Percentiles rank a stretch among this genome's conserved stretches.
Evolutionary conservation across 2,888 invertebrate species (phyloP).

Genomic region (Abrostola tripartita): DNA sequence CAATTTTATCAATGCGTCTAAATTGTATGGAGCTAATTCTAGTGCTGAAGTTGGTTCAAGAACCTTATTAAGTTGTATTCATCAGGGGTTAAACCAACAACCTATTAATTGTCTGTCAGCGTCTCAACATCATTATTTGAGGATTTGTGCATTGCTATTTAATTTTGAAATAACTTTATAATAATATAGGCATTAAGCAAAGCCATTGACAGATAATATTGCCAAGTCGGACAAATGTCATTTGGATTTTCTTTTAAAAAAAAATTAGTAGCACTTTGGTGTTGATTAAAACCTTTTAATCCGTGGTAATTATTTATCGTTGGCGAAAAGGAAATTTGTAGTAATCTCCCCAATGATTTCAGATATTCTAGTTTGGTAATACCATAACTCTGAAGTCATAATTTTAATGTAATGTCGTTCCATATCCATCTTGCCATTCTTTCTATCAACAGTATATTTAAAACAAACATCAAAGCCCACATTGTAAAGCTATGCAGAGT

Average conservation of each 20-base stretch:
- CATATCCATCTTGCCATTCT: slow-evolving; percentile 40
- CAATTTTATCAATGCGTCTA: background rate
- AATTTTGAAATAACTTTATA: too few relatives aligned
- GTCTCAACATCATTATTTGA: background rate
- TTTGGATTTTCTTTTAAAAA: too few relatives aligned
- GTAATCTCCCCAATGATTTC: too few relatives aligned
- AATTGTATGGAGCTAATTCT: background rate
- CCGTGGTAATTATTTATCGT: too few relatives aligned
- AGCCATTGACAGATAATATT: too few relatives aligned
- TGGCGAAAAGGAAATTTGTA: too few relatives aligned
- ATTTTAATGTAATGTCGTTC: slow-evolving; percentile 28
- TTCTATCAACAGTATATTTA: slow-evolving; percentile 52
- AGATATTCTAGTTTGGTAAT: too few relatives aligned
- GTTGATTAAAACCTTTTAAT: too few relatives aligned
- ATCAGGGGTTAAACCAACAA: background rate
- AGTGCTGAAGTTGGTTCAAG: background rate
- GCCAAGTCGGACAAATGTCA: too few relatives aligned
- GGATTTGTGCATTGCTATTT: too few relatives aligned
- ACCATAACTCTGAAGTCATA: background rate
- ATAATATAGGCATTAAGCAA: too few relatives aligned
- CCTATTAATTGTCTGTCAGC: background rate
- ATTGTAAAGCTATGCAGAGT: slow-evolving; percentile 47
- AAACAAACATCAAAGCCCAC: slow-evolving; percentile 56
- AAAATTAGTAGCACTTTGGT: too few relatives aligned
- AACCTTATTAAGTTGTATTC: background rate